These are phyloP conservation scores for Agonopterix subpropinquella DNA, from an alignment of 2,888 invertebrate genomes.

Conservation along the genomic window DNA sequence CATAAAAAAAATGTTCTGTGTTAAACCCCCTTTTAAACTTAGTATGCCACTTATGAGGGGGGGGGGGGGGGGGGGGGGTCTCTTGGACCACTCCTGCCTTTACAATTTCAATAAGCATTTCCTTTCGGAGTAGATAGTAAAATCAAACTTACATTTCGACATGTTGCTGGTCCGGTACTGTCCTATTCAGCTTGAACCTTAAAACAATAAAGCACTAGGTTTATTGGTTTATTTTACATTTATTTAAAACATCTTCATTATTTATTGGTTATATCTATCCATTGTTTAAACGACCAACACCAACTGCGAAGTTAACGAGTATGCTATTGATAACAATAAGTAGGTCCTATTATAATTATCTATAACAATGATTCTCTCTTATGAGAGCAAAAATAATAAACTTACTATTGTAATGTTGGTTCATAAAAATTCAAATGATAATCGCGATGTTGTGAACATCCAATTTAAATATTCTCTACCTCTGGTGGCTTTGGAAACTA, in stretches of 20 bases:
- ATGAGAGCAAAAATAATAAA: no score
- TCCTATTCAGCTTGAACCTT: constrained; percentile 23
- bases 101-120: background rate
- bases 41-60: no score
- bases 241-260: background rate
- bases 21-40: no score
- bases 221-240: background rate
- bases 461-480: no score
- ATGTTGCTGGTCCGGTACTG: constrained; percentile 20
- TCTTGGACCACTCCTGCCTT: no score
- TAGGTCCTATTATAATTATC: background rate
- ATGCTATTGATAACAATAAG: constrained; percentile 6
- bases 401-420: no score
- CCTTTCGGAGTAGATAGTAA: constrained; percentile 1
- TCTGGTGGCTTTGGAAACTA: no score
- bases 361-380: no score
- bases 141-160: constrained; percentile 33
- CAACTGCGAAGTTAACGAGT: constrained; percentile 1
- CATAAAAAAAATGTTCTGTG: no score
- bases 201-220: constrained; percentile 15
- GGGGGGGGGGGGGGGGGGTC: no score
- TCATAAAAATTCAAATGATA: no score
- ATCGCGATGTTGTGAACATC: no score
- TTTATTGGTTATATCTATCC: background rate
- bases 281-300: background rate